Conservation (phyloP, 2,113 vertebrate species). For the Lagopus leucura region DNA sequence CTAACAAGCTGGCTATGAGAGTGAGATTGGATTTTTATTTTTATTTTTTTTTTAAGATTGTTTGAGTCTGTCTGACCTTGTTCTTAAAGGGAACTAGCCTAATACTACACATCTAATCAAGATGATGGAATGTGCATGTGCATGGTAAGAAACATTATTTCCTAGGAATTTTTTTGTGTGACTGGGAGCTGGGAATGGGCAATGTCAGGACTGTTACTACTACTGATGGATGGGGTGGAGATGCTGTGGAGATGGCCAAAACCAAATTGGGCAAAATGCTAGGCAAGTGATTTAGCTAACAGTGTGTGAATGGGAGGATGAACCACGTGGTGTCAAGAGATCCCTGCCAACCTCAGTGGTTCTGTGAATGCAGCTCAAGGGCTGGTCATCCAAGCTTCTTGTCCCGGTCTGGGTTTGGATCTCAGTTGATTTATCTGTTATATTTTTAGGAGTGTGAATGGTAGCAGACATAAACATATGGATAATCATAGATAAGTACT, state of each 20-base stretch:
- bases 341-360: background rate
- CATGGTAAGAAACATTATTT: background rate
- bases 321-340: background rate
- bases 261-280: background rate
- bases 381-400: background rate
- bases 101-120: background rate
- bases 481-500: background rate
- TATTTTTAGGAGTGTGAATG: background rate
- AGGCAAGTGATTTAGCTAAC: background rate
- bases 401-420: background rate
- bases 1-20: background rate
- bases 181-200: background rate
- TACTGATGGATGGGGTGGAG: background rate
- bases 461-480: background rate
- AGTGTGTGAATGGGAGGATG: accelerated
- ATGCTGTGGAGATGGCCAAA: background rate
- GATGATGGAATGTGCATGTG: background rate
- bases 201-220: background rate
- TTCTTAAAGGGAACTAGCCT: background rate
- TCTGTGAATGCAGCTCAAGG: background rate
- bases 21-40: background rate
- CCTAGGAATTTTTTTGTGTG: background rate
- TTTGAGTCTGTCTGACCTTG: background rate
- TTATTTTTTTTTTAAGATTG: background rate
- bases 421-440: background rate